Percentiles rank a stretch among this genome's conserved stretches.
Evolutionary conservation across 1,140 invertebrate genomes (phyloP).

Genomic region (Diabrotica virgifera): DNA sequence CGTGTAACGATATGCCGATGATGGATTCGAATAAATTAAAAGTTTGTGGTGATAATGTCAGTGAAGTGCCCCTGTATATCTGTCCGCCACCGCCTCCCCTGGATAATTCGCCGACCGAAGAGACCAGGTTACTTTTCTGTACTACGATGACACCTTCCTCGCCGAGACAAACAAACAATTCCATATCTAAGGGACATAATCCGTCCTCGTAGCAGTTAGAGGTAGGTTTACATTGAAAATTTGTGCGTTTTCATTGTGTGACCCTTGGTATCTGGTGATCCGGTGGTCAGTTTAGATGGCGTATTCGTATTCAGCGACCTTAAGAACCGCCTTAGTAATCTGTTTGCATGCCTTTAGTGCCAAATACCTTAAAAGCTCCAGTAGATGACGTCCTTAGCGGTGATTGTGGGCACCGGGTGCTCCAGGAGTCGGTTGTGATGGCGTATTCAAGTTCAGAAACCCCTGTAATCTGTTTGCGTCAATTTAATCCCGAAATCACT

Average conservation of each 20-base stretch:
- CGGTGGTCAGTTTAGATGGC: no score
- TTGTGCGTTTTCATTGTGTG: not conserved
- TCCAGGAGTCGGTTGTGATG: no score
- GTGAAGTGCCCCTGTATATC: conserved; percentile 49
- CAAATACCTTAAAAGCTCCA: no score
- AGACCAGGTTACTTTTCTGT: conserved; percentile 51
- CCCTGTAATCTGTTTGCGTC: no score
- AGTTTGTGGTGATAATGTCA: conserved; percentile 31
- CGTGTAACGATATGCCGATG: conserved; percentile 47
- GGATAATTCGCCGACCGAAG: conserved; percentile 56
- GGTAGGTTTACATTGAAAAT: conserved; percentile 30
- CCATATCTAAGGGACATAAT: conserved; percentile 33
- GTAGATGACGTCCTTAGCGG: no score
- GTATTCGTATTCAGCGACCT: no score
- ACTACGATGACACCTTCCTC: conserved; percentile 31
- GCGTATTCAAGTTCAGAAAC: no score
- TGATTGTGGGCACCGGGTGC: no score
- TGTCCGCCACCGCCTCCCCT: conserved; percentile 53
- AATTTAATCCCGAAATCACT: no score
- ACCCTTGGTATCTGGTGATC: no score
- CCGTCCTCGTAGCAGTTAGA: conserved; percentile 48
- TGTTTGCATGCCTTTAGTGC: no score
- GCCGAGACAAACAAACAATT: conserved; percentile 34
- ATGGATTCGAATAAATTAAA: conserved; percentile 47
- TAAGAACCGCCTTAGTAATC: no score